Evolutionary conservation across 1,140 invertebrate species (phyloP), one percentile per base, ranked within the genome.

Genomic region (Heterodera schachtii): DNA sequence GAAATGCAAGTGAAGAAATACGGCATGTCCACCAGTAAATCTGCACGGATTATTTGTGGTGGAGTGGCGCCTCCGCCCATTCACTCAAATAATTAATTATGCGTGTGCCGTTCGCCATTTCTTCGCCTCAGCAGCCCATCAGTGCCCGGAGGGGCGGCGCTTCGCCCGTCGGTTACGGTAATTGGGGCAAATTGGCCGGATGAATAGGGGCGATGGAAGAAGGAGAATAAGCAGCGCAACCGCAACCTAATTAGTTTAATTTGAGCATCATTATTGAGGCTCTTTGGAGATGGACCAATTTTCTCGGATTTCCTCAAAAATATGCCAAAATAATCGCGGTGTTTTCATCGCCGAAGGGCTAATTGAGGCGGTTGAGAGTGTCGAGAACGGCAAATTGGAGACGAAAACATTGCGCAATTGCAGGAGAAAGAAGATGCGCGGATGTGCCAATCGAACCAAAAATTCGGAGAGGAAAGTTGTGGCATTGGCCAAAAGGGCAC

Each of bases 171-270:
- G 57, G 57, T 13, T 60, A 60, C 57, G 57, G 57, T 60, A 60
- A 60, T 60, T 60, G 69, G 69, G 69, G 16, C 69, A 71, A 71
- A 71, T 71, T 71, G 69, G 69, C 31, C 57, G 57, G 57, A 60
- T 60, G 57, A 60, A 60, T 60, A 13, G 57, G 16, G 57, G 57
- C 57, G 57, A 19, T 60, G 6, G 57, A 19, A 19, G 57, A 16
- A 16, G 57, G 5, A 16, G 13, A 16, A 16, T 3, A 13, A 60
- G 11, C 57, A 60, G 57, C 57, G 4, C 57, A 60, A 60, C 19
- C 57, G 4, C 57, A 60, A 60, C 19, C 69, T 31, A 71, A 71
- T 71, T 71, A 71, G 69, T 71, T 71, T 71, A 71, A 71, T 71
- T 71, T 71, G 69, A 71, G 69, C 69, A 64, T 19, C 13, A 64